Evolutionary conservation across 1,140 invertebrate species (phyloP).

Genomic region (Trachymyrmex cornetzi): DNA sequence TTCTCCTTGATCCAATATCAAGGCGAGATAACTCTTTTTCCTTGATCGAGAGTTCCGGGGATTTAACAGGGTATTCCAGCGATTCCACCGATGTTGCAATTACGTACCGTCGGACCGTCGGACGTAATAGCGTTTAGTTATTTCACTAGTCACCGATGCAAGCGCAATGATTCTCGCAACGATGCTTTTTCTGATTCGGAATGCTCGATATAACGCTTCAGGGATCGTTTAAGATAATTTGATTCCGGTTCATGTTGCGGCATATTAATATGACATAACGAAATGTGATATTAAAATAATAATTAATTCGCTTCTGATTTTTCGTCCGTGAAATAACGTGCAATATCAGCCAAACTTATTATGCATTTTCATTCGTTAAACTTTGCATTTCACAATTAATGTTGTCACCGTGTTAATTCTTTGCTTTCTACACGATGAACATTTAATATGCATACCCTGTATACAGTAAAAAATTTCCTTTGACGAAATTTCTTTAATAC

Average conservation of each 20-base stretch:
- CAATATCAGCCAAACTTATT: not conserved
- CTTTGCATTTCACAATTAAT: constrained; percentile 35
- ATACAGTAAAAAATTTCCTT: not conserved
- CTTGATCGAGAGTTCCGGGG: constrained; percentile 9
- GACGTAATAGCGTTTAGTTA: constrained; percentile 62
- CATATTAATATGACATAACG: constrained; percentile 26
- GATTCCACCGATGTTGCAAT: constrained; percentile 67
- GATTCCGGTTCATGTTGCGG: constrained; percentile 13
- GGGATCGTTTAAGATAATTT: constrained; percentile 39
- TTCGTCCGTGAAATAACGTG: constrained; percentile 7
- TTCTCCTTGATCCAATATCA: constrained; percentile 70
- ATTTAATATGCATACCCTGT: constrained; percentile 19
- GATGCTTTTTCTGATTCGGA: constrained; percentile 21
- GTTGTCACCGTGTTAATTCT: not conserved
- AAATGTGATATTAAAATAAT: constrained; percentile 40
- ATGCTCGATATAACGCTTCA: constrained; percentile 14
- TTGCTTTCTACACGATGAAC: constrained; percentile 3
- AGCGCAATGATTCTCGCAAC: constrained; percentile 42
- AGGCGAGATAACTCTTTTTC: constrained; percentile 71
- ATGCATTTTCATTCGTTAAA: constrained; percentile 9
- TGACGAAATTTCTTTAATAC: not conserved
- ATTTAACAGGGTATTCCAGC: constrained; percentile 53
- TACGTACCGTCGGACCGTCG: constrained; percentile 26
- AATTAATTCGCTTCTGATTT: constrained; percentile 37
- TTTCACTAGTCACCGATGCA: constrained; percentile 38